Evolutionary conservation across 1,140 invertebrate genomes (phyloP).

Genomic region (Venturia canescens): DNA sequence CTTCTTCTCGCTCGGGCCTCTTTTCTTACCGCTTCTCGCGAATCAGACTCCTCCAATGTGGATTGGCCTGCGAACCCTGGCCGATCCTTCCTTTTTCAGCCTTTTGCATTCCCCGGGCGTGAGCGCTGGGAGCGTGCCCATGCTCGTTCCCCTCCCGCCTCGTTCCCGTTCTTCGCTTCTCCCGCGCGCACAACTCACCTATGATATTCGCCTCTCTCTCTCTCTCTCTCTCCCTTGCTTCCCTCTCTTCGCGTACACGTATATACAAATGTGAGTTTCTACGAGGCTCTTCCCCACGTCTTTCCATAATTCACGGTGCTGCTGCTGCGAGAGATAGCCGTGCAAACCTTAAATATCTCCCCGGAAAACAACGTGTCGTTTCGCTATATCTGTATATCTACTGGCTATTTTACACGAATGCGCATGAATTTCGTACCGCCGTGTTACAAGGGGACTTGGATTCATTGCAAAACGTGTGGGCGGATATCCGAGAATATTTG

Average conservation of each 20-base stretch:
- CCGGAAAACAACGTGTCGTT: neutral
- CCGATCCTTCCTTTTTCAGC: conserved; percentile 64
- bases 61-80: conserved; percentile 65
- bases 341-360: too few relatives aligned
- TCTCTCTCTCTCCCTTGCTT: neutral
- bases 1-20: conserved; percentile 5
- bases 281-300: neutral
- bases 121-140: conserved; percentile 60
- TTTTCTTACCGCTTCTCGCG: conserved; percentile 7
- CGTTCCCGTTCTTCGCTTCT: neutral
- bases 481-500: too few relatives aligned
- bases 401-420: neutral
- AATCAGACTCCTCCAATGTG: conserved; percentile 49
- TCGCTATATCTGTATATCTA: neutral
- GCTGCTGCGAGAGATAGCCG: neutral
- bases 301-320: conserved; percentile 24
- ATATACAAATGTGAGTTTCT: neutral
- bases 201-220: conserved; percentile 18
- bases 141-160: conserved; percentile 60
- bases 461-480: too few relatives aligned
- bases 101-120: conserved; percentile 67
- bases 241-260: neutral
- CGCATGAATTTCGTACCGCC: too few relatives aligned
- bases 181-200: neutral
- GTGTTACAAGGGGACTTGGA: too few relatives aligned